Conservation (phyloP, 2,797 vertebrate species). For the Scolopax bukidnonensis region DNA sequence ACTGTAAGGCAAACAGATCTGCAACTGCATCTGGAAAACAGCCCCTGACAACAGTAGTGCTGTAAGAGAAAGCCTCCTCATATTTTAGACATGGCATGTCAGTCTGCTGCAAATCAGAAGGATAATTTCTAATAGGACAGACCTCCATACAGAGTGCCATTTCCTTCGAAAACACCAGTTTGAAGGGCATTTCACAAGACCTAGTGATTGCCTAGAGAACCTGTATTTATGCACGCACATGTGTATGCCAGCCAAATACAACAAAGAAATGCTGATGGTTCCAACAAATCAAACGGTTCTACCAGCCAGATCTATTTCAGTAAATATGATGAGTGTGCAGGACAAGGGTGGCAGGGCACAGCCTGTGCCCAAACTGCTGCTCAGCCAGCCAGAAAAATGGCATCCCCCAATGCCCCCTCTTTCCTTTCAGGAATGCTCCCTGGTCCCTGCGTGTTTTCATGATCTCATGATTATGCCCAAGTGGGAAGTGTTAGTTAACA, state of each 20-base stretch:
- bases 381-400: neutral
- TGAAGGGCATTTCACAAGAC: neutral
- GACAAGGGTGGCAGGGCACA: neutral
- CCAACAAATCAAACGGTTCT: neutral
- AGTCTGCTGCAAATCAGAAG: neutral
- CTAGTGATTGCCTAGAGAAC: neutral
- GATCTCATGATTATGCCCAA: neutral
- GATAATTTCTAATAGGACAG: neutral
- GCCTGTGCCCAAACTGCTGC: neutral
- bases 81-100: neutral
- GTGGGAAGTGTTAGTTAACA: neutral
- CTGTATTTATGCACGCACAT: neutral
- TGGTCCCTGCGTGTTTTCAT: neutral
- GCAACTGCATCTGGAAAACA: neutral
- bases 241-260: neutral
- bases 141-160: accelerated
- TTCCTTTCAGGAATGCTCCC: neutral
- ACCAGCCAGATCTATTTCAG: neutral
- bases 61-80: neutral
- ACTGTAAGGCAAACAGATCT: neutral
- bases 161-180: neutral
- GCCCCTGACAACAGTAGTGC: neutral
- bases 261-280: neutral
- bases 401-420: neutral
- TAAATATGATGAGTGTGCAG: accelerated